phyloP scores from a whole-genome alignment of 2,888 invertebrate genomes.

The Lithosia quadra region DNA sequence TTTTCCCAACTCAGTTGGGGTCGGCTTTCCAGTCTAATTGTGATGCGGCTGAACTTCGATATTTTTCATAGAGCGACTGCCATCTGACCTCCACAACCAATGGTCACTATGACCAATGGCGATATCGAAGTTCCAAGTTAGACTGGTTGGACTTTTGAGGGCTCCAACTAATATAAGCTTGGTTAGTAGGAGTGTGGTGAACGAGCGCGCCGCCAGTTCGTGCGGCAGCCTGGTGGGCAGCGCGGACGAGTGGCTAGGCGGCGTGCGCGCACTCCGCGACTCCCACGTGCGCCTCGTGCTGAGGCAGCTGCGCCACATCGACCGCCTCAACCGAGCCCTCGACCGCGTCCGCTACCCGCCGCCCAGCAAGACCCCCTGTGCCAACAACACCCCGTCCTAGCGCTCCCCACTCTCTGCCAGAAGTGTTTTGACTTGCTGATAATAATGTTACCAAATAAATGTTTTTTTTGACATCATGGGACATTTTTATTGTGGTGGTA shows the following conservation, averaged over 20 bases:
- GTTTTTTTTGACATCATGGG: background rate
- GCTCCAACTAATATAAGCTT: background rate
- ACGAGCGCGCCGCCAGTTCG: background rate
- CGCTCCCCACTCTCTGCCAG: background rate
- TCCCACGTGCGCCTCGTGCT: conserved; percentile 69
- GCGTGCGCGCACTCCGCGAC: conserved; percentile 68
- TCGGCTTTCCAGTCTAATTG: too few species aligned
- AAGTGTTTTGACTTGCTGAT: background rate
- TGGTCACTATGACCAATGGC: too few species aligned
- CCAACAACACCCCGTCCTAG: background rate
- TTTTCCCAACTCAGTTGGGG: too few species aligned
- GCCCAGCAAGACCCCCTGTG: background rate
- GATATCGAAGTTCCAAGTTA: too few species aligned
- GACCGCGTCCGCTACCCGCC: conserved; percentile 41
- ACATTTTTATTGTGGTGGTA: background rate
- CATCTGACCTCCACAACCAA: too few species aligned
- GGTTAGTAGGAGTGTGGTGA: background rate
- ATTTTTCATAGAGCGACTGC: too few species aligned
- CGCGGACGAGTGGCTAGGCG: conserved; percentile 57
- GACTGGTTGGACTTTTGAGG: too few species aligned
- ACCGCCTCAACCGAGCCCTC: conserved; percentile 67
- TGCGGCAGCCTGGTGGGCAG: conserved; percentile 5
- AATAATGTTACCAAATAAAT: background rate
- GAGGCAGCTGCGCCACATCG: conserved; percentile 69
- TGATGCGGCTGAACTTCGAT: too few species aligned